Base-by-base conservation (phyloP, 2,113 vertebrate species). In the Heterotis niloticus region DNA sequence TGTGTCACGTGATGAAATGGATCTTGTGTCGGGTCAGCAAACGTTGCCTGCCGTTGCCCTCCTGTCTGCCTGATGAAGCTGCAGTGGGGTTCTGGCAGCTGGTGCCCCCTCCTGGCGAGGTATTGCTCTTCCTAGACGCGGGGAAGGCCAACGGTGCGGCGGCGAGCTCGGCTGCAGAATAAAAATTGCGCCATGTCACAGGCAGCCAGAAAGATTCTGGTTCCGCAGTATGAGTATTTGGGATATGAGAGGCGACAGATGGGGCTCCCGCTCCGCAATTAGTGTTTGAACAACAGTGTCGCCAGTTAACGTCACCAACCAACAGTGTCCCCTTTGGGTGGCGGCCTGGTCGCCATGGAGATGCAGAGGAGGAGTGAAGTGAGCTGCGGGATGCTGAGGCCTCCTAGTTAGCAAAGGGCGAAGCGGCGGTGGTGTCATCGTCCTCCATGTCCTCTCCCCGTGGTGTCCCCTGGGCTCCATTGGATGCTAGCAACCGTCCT, bases 81-180 rank as follows among this genome's bases (percentile, higher is more conserved):
- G 44, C 26, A 44, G 69, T 72, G 69, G 69, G 69, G 51, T 18
- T 64, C 26, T 75, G 28, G 72, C 64, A 52, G 66, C 54, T 70
- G 70, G 80, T 70, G 56, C 60, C 12, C 20, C 82, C 80, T 66
- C 65, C 79, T 84, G 82, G 29, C n/a, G 13, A 62, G 80, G 77
- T 85, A 75, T 60, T 51, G 10, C 52, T 12, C 14, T 52, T 73
- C 56, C 44, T 73, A 11, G 56, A 73, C 56, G 23, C 52, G 26
- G n/a, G 26, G n/a, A 14, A 73, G 51, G n/a, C n/a, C n/a, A n/a
- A n/a, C n/a, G n/a, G n/a, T n/a, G n/a, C n/a, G n/a, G n/a, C n/a
- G n/a, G n/a, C n/a, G n/a, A n/a, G n/a, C n/a, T n/a, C n/a, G n/a
- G n/a, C n/a, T n/a, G n/a, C n/a, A n/a, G n/a, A n/a, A n/a, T n/a